These are phyloP conservation scores for Noctua fimbriata DNA, from an alignment of 2,888 invertebrate species.

Conservation along the genomic window DNA sequence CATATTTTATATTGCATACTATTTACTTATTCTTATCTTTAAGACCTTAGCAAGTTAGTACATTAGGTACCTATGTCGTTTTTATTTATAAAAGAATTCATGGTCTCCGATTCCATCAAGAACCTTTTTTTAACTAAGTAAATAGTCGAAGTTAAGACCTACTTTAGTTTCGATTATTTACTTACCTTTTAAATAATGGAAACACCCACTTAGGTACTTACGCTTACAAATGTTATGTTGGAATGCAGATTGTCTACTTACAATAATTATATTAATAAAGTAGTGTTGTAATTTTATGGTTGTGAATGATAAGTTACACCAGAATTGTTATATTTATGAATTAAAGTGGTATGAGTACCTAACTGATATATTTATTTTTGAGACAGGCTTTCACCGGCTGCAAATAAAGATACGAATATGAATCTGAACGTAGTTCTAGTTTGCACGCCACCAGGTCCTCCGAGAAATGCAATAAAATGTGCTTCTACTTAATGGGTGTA, in stretches of 20 bases:
- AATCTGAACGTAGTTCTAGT: neutral
- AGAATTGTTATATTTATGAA: slow-evolving; percentile 59
- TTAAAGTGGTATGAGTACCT: slow-evolving; percentile 53
- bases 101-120: neutral
- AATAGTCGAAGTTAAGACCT: neutral
- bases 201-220: neutral
- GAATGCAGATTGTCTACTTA: slow-evolving; percentile 51
- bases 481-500: too few relatives aligned
- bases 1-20: slow-evolving; percentile 15
- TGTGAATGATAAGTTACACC: slow-evolving; percentile 79
- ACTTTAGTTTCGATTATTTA: slow-evolving; percentile 9
- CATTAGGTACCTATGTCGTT: slow-evolving; percentile 18
- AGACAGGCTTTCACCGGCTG: neutral
- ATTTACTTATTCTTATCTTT: slow-evolving; percentile 42
- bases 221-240: slow-evolving; percentile 11
- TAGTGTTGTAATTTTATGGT: slow-evolving; percentile 79
- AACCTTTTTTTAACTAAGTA: slow-evolving; percentile 4
- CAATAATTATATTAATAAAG: slow-evolving; percentile 43
- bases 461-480: neutral
- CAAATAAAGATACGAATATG: too few relatives aligned
- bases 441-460: neutral
- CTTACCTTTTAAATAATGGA: neutral
- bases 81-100: slow-evolving; percentile 20
- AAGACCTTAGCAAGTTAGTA: slow-evolving; percentile 44
- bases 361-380: slow-evolving; percentile 38